These are phyloP conservation scores for Rapana venosa DNA, from an alignment of 2,888 invertebrate genomes.

Conservation along the genomic window DNA sequence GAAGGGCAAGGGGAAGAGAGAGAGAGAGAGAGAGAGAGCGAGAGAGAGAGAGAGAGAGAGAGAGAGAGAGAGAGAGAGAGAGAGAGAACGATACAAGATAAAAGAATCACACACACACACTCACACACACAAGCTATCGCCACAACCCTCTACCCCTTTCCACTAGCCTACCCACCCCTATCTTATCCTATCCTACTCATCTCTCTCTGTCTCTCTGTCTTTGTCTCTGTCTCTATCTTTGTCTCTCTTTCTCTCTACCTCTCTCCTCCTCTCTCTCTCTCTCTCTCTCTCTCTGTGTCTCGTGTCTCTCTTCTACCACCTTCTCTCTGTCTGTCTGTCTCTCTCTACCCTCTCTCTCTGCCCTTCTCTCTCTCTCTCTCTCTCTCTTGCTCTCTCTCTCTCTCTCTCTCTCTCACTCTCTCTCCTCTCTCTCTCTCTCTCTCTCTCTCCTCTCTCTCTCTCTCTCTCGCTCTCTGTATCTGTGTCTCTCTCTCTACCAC, in stretches of 20 bases:
- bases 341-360: neutral
- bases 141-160: neutral
- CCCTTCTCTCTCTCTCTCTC: neutral
- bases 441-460: no score
- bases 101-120: no score
- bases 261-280: neutral
- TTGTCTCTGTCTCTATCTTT: neutral
- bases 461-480: no score
- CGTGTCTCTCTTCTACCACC: neutral
- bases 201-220: neutral
- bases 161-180: neutral
- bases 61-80: neutral
- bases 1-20: neutral
- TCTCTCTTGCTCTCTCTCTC: neutral
- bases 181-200: neutral
- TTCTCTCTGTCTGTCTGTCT: neutral
- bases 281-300: neutral
- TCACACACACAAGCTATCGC: neutral
- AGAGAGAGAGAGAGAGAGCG: neutral
- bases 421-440: no score
- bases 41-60: neutral
- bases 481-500: no score
- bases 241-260: neutral
- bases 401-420: neutral
- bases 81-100: neutral